Conservation (phyloP, 1,140 invertebrate species). For the Bombus vancouverensis region DNA sequence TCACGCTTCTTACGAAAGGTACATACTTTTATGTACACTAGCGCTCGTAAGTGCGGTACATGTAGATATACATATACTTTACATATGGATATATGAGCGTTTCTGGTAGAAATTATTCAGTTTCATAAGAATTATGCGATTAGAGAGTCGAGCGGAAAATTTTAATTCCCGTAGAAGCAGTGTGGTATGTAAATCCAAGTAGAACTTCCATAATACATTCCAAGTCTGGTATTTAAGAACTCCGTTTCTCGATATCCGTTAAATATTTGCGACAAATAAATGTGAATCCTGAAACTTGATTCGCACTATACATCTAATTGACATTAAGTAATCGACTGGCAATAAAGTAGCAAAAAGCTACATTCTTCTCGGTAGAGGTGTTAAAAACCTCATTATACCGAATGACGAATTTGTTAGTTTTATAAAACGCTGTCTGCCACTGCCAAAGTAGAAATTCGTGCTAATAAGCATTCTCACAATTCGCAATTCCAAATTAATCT, state of each 20-base stretch:
- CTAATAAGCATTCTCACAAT: background rate
- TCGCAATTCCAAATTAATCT: background rate
- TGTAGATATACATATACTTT: too few relatives aligned
- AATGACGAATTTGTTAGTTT: background rate
- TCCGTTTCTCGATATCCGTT: background rate
- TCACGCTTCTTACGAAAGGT: background rate
- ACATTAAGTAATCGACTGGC: background rate
- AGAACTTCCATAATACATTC: background rate
- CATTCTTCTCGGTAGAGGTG: background rate
- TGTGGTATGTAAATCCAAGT: background rate
- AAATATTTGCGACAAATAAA: background rate
- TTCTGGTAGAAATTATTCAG: background rate
- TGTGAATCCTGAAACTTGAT: background rate
- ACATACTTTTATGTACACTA: background rate
- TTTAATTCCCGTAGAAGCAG: background rate
- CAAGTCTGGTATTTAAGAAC: background rate
- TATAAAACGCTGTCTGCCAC: background rate
- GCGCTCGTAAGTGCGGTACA: background rate
- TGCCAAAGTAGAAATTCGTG: background rate
- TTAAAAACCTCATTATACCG: background rate
- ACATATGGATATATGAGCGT: too few relatives aligned
- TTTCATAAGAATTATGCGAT: background rate
- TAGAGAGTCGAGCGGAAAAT: background rate
- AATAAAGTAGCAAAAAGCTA: background rate
- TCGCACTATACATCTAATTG: background rate